Base-by-base conservation (phyloP, 2,888 invertebrate species). In the Cataglyphis livida region DNA sequence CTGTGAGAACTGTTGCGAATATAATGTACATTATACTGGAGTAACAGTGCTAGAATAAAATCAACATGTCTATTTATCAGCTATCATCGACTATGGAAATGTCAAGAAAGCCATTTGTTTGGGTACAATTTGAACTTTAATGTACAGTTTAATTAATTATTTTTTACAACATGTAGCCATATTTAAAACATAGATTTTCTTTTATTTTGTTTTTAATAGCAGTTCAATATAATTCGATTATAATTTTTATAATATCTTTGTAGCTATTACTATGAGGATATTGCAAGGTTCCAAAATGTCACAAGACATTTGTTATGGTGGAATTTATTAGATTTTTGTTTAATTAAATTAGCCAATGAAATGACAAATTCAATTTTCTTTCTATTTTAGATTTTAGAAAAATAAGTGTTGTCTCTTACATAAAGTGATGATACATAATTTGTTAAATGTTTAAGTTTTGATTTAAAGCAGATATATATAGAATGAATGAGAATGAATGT, bases 291-390 rank as follows among this genome's bases (percentile, higher is more conserved):
- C 32, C 3, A 28, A 71, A 71, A 41, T 59, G 15, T 70, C 6
- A 21, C 10, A n/a, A 51, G n/a, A 15, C 21, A 66, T 66, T 65
- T 59, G 21, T 57, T 44, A 6, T 44, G 28, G 9, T 70, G 15
- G 4, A 57, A 71, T 78, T 78, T 70, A 57, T 78, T 66, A 66
- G 12, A 41, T 41, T 70, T 78, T 71, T 51, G 25, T 78, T 54
- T 76, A 76, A 9, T 15, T 65, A 51, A 65, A 41, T 76, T 25
- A 54, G 28, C 10, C 25, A 41, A 64, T 64, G 12, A 48, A 51
- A 41, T 57, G 51, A 66, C 25, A 38, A 54, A 66, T 76, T 9
- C 48, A 75, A 38, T 65, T 51, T 51, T 51, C 25, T 28, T 54
- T 76, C 28, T 74, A 74, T 5, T 32, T 0, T 66, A 66, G 51